Conservation (phyloP, 2,113 vertebrate species). For the Amblyornis subalaris region DNA sequence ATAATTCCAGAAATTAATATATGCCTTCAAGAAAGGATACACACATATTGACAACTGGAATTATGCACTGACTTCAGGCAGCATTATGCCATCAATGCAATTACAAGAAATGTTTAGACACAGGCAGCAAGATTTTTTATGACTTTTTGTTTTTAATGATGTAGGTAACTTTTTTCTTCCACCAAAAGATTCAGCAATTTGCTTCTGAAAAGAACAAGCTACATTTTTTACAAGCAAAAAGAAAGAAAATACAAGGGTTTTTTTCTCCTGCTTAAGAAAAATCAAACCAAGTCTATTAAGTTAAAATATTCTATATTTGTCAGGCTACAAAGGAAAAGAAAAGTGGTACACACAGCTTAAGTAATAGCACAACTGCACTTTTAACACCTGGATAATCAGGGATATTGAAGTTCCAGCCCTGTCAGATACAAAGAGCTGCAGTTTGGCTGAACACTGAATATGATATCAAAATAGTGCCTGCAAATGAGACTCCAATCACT, state of each 20-base stretch:
- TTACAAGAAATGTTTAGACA: background rate
- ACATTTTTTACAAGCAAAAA: background rate
- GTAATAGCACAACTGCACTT: background rate
- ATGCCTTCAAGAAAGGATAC: background rate
- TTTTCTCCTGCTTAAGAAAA: background rate
- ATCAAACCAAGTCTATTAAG: background rate
- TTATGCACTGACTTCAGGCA: background rate
- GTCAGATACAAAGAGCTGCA: background rate
- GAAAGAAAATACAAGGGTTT: background rate
- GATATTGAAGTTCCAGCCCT: background rate
- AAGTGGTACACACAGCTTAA: background rate
- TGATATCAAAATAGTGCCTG: background rate
- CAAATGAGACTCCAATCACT: background rate
- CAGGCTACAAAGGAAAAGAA: background rate
- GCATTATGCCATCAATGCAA: background rate
- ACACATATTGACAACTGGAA: background rate
- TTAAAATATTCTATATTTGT: background rate
- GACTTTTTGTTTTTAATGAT: background rate
- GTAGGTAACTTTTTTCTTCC: background rate
- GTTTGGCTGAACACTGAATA: background rate
- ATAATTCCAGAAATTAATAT: background rate
- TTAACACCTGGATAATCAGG: background rate
- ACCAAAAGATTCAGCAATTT: background rate
- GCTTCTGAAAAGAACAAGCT: background rate
- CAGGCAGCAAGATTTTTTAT: background rate